Conservation (phyloP, 2,888 invertebrate genomes). For the Gisinianus flammeolus region DNA sequence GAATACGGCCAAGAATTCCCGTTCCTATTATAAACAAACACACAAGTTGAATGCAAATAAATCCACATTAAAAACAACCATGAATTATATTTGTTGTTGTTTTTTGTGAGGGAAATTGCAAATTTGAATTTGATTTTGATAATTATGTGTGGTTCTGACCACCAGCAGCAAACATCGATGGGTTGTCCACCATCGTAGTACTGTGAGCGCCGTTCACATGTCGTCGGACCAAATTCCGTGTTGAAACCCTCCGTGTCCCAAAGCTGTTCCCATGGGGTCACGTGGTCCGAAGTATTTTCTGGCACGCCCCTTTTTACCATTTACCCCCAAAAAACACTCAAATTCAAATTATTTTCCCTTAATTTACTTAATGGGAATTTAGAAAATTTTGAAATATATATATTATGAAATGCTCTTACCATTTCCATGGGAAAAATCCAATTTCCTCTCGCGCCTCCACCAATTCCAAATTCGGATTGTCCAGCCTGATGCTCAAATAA, state of each 20-base stretch:
- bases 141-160: not conserved
- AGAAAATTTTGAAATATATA: too few relatives aligned
- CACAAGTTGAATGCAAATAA: too few relatives aligned
- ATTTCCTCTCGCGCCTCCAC: slow-evolving; percentile 56
- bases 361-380: too few relatives aligned
- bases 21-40: slow-evolving; percentile 54
- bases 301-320: slow-evolving; percentile 48
- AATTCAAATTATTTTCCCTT: too few relatives aligned
- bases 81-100: not conserved
- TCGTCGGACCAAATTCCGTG: slow-evolving; percentile 52
- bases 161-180: slow-evolving; percentile 58
- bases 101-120: too few relatives aligned
- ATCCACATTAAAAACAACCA: not conserved
- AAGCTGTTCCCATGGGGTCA: slow-evolving; percentile 48
- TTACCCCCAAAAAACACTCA: too few relatives aligned
- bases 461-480: slow-evolving; percentile 52
- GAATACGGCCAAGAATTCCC: slow-evolving; percentile 58
- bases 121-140: too few relatives aligned
- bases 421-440: slow-evolving; percentile 57
- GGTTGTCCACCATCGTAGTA: slow-evolving; percentile 57
- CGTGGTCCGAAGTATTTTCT: slow-evolving; percentile 42
- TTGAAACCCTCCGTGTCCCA: slow-evolving; percentile 52
- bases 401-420: too few relatives aligned
- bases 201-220: slow-evolving; percentile 51
- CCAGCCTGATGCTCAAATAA: slow-evolving; percentile 39